Evolutionary conservation across 2,888 invertebrate species (phyloP).

Genomic region (Drosophila cracens): DNA sequence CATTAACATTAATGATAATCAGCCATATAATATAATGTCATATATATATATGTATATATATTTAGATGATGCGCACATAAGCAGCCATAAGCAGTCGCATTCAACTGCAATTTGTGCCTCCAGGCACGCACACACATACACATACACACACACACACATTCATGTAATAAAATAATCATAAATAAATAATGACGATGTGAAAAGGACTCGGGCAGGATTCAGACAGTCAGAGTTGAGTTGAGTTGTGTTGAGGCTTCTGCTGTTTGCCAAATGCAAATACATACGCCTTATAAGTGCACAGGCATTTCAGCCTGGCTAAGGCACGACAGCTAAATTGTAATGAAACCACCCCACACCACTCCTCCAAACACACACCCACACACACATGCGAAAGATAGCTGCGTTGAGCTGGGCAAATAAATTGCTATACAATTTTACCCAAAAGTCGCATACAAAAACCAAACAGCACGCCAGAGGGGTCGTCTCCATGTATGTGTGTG

Average conservation of each 20-base stretch:
- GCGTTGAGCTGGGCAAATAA: constrained; percentile 67
- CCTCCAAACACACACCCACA: not conserved
- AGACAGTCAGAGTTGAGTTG: constrained; percentile 7
- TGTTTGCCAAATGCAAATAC: constrained; percentile 60
- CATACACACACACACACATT: constrained; percentile 18
- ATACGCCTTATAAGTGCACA: constrained; percentile 62
- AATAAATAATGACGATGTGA: constrained; percentile 77
- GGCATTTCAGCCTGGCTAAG: constrained; percentile 55
- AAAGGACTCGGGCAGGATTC: constrained; percentile 38
- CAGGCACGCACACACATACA: constrained; percentile 45
- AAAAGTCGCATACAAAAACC: constrained; percentile 77
- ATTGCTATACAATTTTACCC: constrained; percentile 80
- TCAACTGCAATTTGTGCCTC: constrained; percentile 50
- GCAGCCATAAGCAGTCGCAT: constrained; percentile 41
- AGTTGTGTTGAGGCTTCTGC: constrained; percentile 3
- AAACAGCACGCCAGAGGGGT: constrained; percentile 44
- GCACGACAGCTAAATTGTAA: constrained; percentile 62
- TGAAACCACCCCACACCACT: constrained; percentile 49
- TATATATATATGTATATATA: not conserved
- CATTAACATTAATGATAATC: constrained; percentile 69
- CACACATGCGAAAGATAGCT: constrained; percentile 39
- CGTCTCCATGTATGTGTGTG: not conserved
- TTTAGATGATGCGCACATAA: constrained; percentile 20
- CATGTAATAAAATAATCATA: constrained; percentile 80
- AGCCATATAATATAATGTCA: constrained; percentile 21